Conservation (phyloP, 1,140 invertebrate species). For the Heliothis subflexa region DNA sequence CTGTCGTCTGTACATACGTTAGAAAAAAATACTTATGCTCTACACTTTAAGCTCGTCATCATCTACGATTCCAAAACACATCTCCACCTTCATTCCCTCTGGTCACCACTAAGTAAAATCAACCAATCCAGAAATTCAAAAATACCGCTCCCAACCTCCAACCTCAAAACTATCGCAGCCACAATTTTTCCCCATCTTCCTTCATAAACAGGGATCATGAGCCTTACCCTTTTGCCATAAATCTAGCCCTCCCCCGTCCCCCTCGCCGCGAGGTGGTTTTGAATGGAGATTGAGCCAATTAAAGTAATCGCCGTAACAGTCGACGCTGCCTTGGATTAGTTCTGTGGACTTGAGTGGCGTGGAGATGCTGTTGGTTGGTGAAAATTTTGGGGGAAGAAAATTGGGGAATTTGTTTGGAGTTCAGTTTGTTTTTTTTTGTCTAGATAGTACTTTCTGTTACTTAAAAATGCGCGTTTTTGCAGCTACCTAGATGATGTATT, state of each 20-base stretch:
- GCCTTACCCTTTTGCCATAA: slow-evolving; percentile 83
- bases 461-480: too few species aligned
- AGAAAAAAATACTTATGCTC: too few species aligned
- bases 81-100: neutral
- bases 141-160: neutral
- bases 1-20: too few species aligned
- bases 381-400: neutral
- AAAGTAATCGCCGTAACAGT: slow-evolving; percentile 87
- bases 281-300: slow-evolving; percentile 87
- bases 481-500: too few species aligned
- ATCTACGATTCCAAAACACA: too few species aligned
- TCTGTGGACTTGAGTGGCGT: slow-evolving; percentile 68
- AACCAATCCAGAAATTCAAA: slow-evolving; percentile 33
- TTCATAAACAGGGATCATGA: slow-evolving; percentile 85
- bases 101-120: neutral
- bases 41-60: too few species aligned
- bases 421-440: neutral
- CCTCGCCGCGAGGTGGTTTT: slow-evolving; percentile 80
- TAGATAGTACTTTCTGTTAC: too few species aligned
- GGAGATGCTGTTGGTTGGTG: slow-evolving; percentile 58
- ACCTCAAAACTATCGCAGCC: slow-evolving; percentile 38
- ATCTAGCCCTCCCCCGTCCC: slow-evolving; percentile 69
- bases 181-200: slow-evolving; percentile 79
- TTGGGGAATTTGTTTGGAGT: neutral
- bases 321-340: slow-evolving; percentile 86